Base-by-base conservation (phyloP, 2,888 invertebrate genomes). In the Sphinx pinastri region DNA sequence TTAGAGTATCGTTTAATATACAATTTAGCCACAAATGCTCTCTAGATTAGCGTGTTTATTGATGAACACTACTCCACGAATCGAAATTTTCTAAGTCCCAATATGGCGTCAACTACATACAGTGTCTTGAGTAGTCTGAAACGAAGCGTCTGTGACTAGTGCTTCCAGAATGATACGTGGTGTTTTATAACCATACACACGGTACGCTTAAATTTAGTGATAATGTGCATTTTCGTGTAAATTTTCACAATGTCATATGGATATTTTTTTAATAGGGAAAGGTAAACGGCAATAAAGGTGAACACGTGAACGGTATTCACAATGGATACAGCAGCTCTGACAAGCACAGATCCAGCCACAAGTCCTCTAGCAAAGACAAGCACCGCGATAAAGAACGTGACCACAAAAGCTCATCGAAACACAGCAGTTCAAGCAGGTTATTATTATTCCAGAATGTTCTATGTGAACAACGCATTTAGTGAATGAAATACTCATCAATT, bases 81-180 rank as follows among this genome's bases (percentile, higher is more conserved):
- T 87, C 94, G 91, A 92, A 94, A 87, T 94, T 94, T 94, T 94
- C 94, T 94, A 97, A 97, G 97, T 97, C 96, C 96, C 96, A 97
- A 97, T 96, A 97, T 97, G 97, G 97, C 97, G 97, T 96, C 97
- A 95, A 95, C 95, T 95, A 95, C 95, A 96, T 95, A 95, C 95
- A 96, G 95, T 96, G 95, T 95, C 95, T 80, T 2, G 81, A 77
- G 84, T 81, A 81, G 77, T 79, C 77, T 80, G 77, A 84, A 83
- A 80, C 82, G 90, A 94, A 90, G 93, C 92, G 91, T 93, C 89
- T 84, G 82, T 86, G 78, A 74, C 74, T 76, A 71, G 66, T 71
- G 59, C 69, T 68, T 76, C 55, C 52, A 76, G 68, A 77, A 73
- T 77, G 54, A 73, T 73, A 71, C 69, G 73, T 74, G 67, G 63